Conservation (phyloP, 1,140 invertebrate genomes). For the Dinoponera quadriceps region DNA sequence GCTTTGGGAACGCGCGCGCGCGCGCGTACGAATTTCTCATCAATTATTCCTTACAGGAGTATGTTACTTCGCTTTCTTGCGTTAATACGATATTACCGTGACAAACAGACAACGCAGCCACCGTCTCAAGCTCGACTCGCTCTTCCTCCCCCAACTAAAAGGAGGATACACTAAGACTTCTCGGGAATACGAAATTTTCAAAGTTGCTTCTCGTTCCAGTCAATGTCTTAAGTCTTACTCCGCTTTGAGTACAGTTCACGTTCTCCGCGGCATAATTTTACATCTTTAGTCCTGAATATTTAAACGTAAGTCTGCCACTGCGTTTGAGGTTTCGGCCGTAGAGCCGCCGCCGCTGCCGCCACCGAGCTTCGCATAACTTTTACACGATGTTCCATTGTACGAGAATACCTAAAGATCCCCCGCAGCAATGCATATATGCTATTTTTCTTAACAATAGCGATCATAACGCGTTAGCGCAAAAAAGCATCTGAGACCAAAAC, state of each 20-base stretch:
- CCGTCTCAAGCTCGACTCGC: slow-evolving; percentile 37
- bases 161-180: slow-evolving; percentile 52
- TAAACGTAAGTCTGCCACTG: slow-evolving; percentile 59
- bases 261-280: slow-evolving; percentile 61
- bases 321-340: slow-evolving; percentile 53
- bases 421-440: slow-evolving; percentile 13
- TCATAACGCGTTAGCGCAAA: neutral
- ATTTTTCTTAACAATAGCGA: slow-evolving; percentile 18
- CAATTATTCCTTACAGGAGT: slow-evolving; percentile 1
- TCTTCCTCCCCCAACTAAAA: slow-evolving; percentile 35
- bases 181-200: slow-evolving; percentile 59
- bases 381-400: slow-evolving; percentile 58
- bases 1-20: neutral
- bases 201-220: slow-evolving; percentile 57
- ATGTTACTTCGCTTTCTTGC: slow-evolving; percentile 29
- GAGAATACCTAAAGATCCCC: slow-evolving; percentile 48
- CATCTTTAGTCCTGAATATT: slow-evolving; percentile 60
- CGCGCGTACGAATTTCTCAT: neutral
- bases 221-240: slow-evolving; percentile 61
- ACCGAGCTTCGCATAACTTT: slow-evolving; percentile 49
- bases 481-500: neutral
- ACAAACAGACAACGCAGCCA: slow-evolving; percentile 46
- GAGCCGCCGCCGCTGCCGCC: slow-evolving; percentile 10
- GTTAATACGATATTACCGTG: slow-evolving; percentile 52
- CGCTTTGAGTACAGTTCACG: slow-evolving; percentile 58